These are phyloP conservation scores for Mythimna vitellina DNA, from an alignment of 2,888 invertebrate species.

Conservation along the genomic window DNA sequence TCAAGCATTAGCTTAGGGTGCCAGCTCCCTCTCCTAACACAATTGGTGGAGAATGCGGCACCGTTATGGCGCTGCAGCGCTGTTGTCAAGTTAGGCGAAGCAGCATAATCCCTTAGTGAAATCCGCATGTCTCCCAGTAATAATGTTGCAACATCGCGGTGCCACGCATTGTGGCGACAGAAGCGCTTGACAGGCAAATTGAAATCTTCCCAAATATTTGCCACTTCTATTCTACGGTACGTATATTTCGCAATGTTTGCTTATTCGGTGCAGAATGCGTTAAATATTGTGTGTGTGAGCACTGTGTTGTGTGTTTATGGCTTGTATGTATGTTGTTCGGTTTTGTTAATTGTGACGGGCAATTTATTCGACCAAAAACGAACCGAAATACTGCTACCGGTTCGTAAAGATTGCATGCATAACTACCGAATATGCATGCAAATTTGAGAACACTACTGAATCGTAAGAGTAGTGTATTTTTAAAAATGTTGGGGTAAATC, in stretches of 20 bases:
- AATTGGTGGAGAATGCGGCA: neutral
- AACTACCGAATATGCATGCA: neutral
- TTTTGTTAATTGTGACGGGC: neutral
- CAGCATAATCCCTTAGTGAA: conserved; percentile 41
- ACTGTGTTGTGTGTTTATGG: conserved; percentile 24
- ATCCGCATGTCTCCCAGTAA: conserved; percentile 25
- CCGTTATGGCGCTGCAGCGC: conserved; percentile 15
- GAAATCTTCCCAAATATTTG: conserved; percentile 36
- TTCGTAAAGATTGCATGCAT: neutral
- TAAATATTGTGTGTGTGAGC: conserved; percentile 39
- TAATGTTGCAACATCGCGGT: conserved; percentile 31
- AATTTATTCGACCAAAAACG: conserved; percentile 2
- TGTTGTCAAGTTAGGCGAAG: conserved; percentile 13
- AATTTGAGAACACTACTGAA: neutral
- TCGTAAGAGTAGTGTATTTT: too few species aligned
- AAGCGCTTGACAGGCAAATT: conserved; percentile 51
- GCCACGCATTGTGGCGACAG: conserved; percentile 28
- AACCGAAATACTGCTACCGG: neutral
- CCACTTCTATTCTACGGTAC: conserved; percentile 8
- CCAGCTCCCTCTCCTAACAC: neutral
- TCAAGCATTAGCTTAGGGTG: neutral
- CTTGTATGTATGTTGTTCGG: neutral
- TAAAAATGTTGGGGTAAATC: too few species aligned
- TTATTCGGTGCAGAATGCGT: conserved; percentile 34
- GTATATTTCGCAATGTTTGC: conserved; percentile 7